Conservation (phyloP, 1,140 invertebrate genomes). For the Gryon sp. region DNA sequence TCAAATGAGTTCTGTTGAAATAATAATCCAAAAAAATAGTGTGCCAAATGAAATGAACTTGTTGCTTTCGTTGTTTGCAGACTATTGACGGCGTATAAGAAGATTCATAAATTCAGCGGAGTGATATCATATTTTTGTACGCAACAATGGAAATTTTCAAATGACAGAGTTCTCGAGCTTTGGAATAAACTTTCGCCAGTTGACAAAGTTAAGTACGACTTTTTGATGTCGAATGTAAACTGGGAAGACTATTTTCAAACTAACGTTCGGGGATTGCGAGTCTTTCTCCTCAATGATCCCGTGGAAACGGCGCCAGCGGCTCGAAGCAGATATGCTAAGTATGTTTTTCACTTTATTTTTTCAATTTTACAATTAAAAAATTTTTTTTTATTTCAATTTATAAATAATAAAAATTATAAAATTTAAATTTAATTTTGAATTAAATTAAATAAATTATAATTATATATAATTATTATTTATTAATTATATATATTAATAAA, state of each 20-base stretch:
- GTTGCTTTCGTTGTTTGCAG: constrained; percentile 71
- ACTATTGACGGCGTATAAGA: constrained; percentile 80
- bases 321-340: constrained; percentile 57
- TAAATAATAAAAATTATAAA: no score
- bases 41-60: no score
- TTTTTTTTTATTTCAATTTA: no score
- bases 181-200: constrained; percentile 74
- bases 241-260: constrained; percentile 77
- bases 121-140: constrained; percentile 82
- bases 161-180: constrained; percentile 79
- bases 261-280: constrained; percentile 77
- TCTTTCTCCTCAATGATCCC: constrained; percentile 79
- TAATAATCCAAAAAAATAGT: no score
- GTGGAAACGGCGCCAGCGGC: constrained; percentile 67
- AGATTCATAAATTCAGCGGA: constrained; percentile 80
- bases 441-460: no score
- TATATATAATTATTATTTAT: no score
- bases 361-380: no score
- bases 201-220: constrained; percentile 79
- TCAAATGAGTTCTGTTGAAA: no score
- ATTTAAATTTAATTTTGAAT: no score
- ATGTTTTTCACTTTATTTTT: no score
- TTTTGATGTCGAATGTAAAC: constrained; percentile 73
- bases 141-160: constrained; percentile 82
- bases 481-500: no score